Base-by-base conservation (phyloP, 2,113 vertebrate species). In the Microtus richardsoni region DNA sequence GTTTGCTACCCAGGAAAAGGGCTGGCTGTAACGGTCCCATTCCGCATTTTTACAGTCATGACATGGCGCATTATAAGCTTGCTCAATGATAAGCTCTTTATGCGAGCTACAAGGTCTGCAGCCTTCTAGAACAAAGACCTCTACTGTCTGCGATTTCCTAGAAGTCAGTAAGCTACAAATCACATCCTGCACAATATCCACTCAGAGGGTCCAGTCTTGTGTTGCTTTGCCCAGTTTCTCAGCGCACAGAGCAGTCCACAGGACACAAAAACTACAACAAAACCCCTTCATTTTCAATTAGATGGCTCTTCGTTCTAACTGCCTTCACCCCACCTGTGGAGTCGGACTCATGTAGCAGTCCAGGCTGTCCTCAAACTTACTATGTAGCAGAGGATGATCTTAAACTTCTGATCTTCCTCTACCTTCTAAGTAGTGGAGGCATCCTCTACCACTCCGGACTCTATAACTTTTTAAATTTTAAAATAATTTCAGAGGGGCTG, bases 81-180 rank as follows among this genome's bases (percentile, higher is more conserved):
- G 96, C 96, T 93, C 96, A 91, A 94, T 91, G 97, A 98, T 97
- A 96, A 98, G 97, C 96, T 62, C 93, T 92, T 98, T 96, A 97
- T 95, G 96, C 68, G 49, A 92, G 96, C 85, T 94, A 74, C 90
- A 94, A 98, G 94, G 94, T 97, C 95, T 91, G 89, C 1, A 36
- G 97, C 73, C 90, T 87, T 88, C 11, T 62, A 94, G 66, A 92
- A 99, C 97, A 99, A 98, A 98, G 98, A 47, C 83, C 96, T 64
- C 93, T 87, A 98, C 98, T 98, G 98, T 98, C 87, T 91, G 7
- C 12, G 49, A 85, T 97, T 98, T 98, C 98, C 98, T 98, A 98
- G 98, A 98, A 98, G 98, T 97, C 87, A 79, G 60, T 95, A 90
- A 97, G 93, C 96, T 94, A 68, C 85, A 92, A 94, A 87, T 97